These are phyloP conservation scores for Grallaria varia DNA, from an alignment of 2,113 vertebrate genomes.

Conservation along the genomic window DNA sequence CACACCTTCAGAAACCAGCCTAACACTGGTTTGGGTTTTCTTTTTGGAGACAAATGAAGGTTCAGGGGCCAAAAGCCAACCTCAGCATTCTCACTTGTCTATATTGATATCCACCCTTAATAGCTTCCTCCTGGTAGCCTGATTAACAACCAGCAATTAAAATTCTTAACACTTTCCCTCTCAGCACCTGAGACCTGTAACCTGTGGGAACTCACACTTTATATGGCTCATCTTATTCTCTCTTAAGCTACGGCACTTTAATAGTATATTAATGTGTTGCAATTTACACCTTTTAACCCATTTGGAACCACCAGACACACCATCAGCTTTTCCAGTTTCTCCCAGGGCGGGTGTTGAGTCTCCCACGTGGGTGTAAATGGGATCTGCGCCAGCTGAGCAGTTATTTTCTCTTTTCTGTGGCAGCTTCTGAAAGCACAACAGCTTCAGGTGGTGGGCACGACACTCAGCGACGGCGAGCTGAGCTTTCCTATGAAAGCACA, in stretches of 20 bases:
- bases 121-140: neutral
- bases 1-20: neutral
- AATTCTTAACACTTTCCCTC: neutral
- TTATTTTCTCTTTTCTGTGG: neutral
- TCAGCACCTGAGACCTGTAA: neutral
- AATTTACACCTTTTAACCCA: neutral
- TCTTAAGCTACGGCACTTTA: neutral
- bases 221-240: neutral
- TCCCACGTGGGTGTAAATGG: neutral
- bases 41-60: neutral
- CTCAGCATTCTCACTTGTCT: neutral
- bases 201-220: neutral
- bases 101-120: neutral
- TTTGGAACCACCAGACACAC: neutral
- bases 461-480: neutral
- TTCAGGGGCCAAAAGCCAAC: neutral
- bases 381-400: neutral
- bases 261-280: neutral
- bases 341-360: neutral
- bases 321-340: neutral
- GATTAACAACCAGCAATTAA: neutral
- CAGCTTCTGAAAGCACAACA: slow-evolving; percentile 16
- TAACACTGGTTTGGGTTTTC: too few relatives aligned
- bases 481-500: neutral
- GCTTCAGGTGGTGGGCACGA: neutral